Evolutionary conservation across 2,888 invertebrate species (phyloP).

Genomic region (Hedychridium roseum): DNA sequence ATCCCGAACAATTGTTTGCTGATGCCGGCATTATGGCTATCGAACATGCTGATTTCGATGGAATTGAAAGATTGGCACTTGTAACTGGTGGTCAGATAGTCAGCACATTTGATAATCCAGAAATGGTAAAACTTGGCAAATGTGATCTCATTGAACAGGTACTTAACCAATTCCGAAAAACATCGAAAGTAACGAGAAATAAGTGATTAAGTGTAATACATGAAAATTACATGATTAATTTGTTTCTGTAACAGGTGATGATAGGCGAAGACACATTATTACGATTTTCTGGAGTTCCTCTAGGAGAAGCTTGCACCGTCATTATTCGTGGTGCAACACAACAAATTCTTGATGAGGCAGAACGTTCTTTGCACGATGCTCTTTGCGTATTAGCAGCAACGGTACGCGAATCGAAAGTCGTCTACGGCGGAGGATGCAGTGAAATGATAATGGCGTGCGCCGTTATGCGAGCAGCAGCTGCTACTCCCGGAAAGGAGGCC

Average conservation of each 20-base stretch:
- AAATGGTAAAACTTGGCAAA: slow-evolving; percentile 88
- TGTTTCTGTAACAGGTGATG: slow-evolving; percentile 71
- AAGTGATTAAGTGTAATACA: too few species aligned
- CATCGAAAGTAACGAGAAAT: neutral
- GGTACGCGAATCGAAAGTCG: slow-evolving; percentile 89
- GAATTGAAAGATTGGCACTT: slow-evolving; percentile 95
- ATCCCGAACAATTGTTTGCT: slow-evolving; percentile 98
- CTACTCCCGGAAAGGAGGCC: slow-evolving; percentile 95
- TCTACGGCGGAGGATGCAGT: slow-evolving; percentile 93
- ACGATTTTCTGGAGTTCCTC: slow-evolving; percentile 91
- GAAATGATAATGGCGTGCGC: slow-evolving; percentile 98
- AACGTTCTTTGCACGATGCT: slow-evolving; percentile 97
- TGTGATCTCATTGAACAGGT: slow-evolving; percentile 96
- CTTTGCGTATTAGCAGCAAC: slow-evolving; percentile 96
- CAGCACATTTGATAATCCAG: slow-evolving; percentile 96
- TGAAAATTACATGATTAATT: slow-evolving; percentile 6
- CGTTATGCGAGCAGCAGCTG: slow-evolving; percentile 81
- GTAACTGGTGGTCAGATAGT: slow-evolving; percentile 99
- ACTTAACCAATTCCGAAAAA: slow-evolving; percentile 27
- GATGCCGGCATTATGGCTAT: slow-evolving; percentile 99
- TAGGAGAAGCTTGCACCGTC: slow-evolving; percentile 97
- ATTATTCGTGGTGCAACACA: slow-evolving; percentile 97
- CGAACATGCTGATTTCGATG: slow-evolving; percentile 99
- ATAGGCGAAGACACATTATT: slow-evolving; percentile 96
- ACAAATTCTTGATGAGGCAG: slow-evolving; percentile 98